These are phyloP conservation scores for Tringa solitaria DNA, from an alignment of 2,113 vertebrate species.

Conservation along the genomic window DNA sequence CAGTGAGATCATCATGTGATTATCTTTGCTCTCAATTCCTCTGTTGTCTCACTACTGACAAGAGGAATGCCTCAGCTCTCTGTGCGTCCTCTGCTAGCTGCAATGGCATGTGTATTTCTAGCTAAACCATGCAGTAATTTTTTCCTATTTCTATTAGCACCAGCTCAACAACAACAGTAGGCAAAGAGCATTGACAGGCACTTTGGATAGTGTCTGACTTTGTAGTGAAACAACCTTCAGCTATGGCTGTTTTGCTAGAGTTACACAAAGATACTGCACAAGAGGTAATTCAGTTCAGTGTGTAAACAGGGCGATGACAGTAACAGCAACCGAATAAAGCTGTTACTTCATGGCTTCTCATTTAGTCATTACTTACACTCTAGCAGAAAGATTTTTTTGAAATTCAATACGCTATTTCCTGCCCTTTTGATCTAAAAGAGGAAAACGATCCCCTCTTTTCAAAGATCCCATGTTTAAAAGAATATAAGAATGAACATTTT, in stretches of 20 bases:
- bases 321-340: not conserved
- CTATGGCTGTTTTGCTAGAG: not conserved
- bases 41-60: slow-evolving; percentile 19
- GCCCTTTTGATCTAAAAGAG: slow-evolving; percentile 45
- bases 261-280: not conserved
- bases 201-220: not conserved
- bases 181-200: not conserved
- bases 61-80: not conserved
- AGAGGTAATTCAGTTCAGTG: not conserved
- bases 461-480: not conserved
- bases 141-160: not conserved
- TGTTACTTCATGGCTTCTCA: not conserved
- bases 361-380: slow-evolving; percentile 10
- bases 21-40: slow-evolving; percentile 45
- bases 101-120: not conserved
- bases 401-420: slow-evolving; percentile 38
- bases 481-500: not conserved
- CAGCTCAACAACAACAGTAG: not conserved
- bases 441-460: not conserved
- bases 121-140: not conserved
- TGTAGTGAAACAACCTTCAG: not conserved
- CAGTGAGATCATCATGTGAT: slow-evolving; percentile 43
- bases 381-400: slow-evolving; percentile 7
- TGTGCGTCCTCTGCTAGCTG: not conserved
- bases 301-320: slow-evolving; percentile 27